These are phyloP conservation scores for Scalopus aquaticus DNA, from an alignment of 2,113 vertebrate species.

Conservation along the genomic window DNA sequence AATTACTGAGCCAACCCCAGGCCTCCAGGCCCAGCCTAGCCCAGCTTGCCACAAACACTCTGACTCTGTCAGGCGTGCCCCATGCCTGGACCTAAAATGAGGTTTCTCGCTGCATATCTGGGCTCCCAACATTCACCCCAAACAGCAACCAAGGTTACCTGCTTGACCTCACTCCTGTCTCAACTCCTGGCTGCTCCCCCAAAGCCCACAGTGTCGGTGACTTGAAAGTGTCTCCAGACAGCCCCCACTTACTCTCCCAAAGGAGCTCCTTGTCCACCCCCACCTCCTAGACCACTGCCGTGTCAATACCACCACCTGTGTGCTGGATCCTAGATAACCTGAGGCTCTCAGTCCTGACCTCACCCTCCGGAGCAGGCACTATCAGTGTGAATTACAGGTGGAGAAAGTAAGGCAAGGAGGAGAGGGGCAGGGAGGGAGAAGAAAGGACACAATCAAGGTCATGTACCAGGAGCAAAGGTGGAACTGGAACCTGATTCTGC, in stretches of 20 bases:
- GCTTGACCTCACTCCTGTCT: background rate
- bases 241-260: background rate
- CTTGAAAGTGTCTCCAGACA: background rate
- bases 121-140: background rate
- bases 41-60: background rate
- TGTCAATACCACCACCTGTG: background rate
- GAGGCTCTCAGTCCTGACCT: background rate
- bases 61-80: background rate
- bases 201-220: background rate
- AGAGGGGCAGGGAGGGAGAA: background rate
- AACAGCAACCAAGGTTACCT: background rate
- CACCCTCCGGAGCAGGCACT: background rate
- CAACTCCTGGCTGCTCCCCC: background rate
- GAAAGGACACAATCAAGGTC: background rate
- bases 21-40: background rate
- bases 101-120: background rate
- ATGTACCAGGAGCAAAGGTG: too few species aligned
- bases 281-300: background rate
- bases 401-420: background rate
- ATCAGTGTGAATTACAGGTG: background rate
- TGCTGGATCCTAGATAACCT: background rate
- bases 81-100: background rate
- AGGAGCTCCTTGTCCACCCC: background rate
- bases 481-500: background rate
- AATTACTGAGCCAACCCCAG: fast-evolving